Conservation (phyloP, 2,113 vertebrate genomes). For the Alethe diademata region DNA sequence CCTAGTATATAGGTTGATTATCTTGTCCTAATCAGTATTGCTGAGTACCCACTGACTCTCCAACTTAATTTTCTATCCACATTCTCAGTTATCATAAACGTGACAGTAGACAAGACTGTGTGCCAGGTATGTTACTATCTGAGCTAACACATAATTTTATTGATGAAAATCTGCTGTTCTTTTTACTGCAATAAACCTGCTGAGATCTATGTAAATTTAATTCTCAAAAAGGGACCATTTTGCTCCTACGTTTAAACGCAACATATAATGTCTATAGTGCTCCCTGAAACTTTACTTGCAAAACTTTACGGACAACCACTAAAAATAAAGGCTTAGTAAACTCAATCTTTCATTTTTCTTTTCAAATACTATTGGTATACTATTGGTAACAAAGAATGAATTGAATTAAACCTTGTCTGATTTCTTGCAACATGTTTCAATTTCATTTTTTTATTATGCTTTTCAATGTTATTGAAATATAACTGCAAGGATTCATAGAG, state of each 20-base stretch:
- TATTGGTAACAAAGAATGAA: not conserved
- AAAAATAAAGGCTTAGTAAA: not conserved
- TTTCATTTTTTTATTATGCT: not conserved
- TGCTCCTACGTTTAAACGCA: not conserved
- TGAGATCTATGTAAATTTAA: not conserved
- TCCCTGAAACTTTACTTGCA: not conserved
- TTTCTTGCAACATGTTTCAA: not conserved
- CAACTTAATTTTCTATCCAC: not conserved
- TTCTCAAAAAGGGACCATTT: not conserved
- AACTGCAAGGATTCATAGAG: not conserved
- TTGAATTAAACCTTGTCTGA: not conserved
- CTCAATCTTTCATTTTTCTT: not conserved
- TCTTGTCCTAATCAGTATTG: not conserved
- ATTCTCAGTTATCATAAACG: not conserved
- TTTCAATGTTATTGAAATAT: not conserved
- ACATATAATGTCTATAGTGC: not conserved
- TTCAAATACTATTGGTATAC: not conserved
- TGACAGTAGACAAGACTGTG: not conserved
- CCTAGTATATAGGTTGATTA: not conserved
- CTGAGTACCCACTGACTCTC: not conserved
- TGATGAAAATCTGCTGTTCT: not conserved
- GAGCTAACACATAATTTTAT: not conserved
- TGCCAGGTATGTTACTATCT: not conserved
- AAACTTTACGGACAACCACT: not conserved
- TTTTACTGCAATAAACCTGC: not conserved